Base-by-base conservation (phyloP, 1,140 invertebrate species). In the Ceratina calcarata region DNA sequence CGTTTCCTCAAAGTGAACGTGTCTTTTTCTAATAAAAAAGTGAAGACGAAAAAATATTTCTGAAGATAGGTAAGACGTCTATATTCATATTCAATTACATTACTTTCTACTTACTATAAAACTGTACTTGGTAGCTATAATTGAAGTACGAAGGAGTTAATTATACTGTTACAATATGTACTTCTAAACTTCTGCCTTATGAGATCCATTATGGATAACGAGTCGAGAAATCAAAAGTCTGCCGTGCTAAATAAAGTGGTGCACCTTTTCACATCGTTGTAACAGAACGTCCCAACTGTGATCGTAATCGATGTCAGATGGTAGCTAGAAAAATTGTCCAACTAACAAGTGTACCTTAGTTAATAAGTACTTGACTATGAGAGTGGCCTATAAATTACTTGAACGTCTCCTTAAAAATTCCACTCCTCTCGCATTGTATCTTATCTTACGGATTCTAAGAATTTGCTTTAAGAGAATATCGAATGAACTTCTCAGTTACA, bases 201-300 rank as follows among this genome's bases (percentile, higher is more conserved):
- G 55, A 18, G 1, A n/a, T 78, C 60, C 60, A 78, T 27, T 68
- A 24, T 37, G n/a, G 55, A 37, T 55, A 51, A 64, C 60, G 24
- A 64, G 7, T 57, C 4, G 57, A 71, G 37, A 45, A 78, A 78
- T 72, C 45, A 62, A 65, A 74, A 62, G 27, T 77, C 27, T 57
- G 55, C 27, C 65, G 22, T 27, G 53, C 3, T 57, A 68, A 70
- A 53, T 45, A 22, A 20, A 71, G 51, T 12, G 57, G 51, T 70
- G 67, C 45, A 61, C 7, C 22, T 18, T 62, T 62, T 53, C 24
- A 49, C 60, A 64, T 55, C 61, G 76, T 64, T 78, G 57, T 78
- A 78, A 78, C 76, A n/a, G 55, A 78, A 78, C 76, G 76, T 78
- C 69, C 76, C 49, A 72, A 45, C 76, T 72, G 76, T 78, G 76